Conservation (phyloP, 2,113 vertebrate species). For the Engystomops pustulosus region DNA sequence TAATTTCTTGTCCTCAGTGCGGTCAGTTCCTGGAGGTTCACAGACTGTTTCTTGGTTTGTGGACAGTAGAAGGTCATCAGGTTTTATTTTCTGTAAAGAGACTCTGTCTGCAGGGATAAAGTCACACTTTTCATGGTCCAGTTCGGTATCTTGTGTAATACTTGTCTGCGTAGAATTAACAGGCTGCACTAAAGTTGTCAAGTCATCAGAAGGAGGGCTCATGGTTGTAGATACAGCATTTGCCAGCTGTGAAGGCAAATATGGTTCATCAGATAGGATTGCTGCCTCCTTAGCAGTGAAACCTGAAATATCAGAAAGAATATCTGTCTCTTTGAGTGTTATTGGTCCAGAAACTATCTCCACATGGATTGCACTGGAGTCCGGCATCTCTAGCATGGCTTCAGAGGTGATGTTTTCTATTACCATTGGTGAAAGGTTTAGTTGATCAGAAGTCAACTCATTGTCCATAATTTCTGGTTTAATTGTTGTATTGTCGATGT, state of each 20-base stretch:
- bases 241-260: background rate
- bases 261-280: conserved; percentile 27
- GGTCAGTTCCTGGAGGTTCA: background rate
- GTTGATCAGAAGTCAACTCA: background rate
- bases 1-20: background rate
- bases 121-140: background rate
- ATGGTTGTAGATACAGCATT: background rate
- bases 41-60: background rate
- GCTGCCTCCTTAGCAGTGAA: conserved; percentile 13
- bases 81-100: background rate
- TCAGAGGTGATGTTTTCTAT: background rate
- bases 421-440: background rate
- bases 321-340: background rate
- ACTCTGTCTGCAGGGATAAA: background rate
- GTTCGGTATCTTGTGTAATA: background rate
- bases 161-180: background rate
- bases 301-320: conserved; percentile 20
- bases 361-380: background rate
- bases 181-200: background rate
- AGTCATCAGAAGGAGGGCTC: conserved; percentile 34
- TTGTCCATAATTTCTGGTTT: background rate
- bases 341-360: background rate
- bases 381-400: background rate
- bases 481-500: background rate
- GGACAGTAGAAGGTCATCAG: background rate